Evolutionary conservation across 2,888 invertebrate species (phyloP), one percentile per base, ranked within the genome.

Genomic region (Apodemia hepburni): DNA sequence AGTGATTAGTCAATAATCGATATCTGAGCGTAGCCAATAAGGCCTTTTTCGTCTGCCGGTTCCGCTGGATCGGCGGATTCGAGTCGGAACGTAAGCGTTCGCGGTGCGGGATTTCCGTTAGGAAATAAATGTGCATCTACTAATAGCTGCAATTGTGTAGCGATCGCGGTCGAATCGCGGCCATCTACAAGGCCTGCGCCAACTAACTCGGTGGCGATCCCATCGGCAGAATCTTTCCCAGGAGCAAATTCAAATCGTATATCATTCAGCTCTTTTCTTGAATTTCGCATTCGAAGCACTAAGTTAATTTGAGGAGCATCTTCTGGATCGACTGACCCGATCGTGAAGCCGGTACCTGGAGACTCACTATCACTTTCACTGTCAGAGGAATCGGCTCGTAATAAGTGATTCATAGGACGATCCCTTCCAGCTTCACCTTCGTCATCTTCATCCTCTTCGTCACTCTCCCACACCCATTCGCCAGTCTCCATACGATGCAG

Each of bases 401-500:
- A 92, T 66, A 94, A 82, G 64, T 92, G 91, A 85, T 94, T 94
- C 86, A 94, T 93, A 59, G 94, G 94, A 3, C 94, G 90, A 77
- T 93, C 92, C 69, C 93, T 92, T 1, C 84, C 84, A 68, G 92
- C 92, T 11, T 88, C 90, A 38, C 91, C 91, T 62, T 91, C 92
- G 66, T 85, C 87, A 66, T 80, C 86, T 64, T 93, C 95, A 73
- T 95, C 96, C 73, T 98, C 97, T 77, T 98, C 98, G 78, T 97
- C 97, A 74, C 98, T 98, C 65, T 98, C 98, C 98, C 99, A 99
- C 66, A 98, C 98, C 99, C 99, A 99, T 82, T 98, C 98, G 49
- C 99, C 99, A 29, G 98, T 98, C 74, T 98, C 97, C 71, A 98
- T 98, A 76, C 98, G 95, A 85, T 98, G 98, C 69, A 98, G 90